phyloP scores from a whole-genome alignment of 2,888 invertebrate species.

The Eustalomyia histrio region DNA sequence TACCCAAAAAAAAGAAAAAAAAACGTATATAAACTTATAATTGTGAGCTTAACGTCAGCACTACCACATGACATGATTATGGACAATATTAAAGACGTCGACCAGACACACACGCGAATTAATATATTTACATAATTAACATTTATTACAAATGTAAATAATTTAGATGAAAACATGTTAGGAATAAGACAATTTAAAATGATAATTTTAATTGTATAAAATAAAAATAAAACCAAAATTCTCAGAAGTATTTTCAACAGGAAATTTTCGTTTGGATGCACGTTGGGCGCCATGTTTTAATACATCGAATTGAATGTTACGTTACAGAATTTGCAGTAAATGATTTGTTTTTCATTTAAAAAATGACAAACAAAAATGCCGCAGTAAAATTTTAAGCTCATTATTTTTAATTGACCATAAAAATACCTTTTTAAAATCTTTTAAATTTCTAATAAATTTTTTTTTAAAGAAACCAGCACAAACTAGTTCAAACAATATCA shows the following conservation, averaged over 20 bases:
- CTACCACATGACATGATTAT: not conserved
- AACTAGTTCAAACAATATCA: not conserved
- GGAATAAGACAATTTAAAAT: not conserved
- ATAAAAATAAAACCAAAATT: too few species aligned
- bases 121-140: not conserved
- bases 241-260: too few species aligned
- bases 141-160: not conserved
- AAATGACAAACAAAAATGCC: too few species aligned
- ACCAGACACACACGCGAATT: not conserved
- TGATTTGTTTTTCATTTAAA: too few species aligned
- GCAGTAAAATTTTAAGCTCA: too few species aligned
- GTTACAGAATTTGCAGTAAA: too few species aligned
- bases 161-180: slow-evolving; percentile 26
- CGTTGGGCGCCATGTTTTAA: too few species aligned
- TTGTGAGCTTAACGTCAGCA: not conserved
- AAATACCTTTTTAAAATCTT: not conserved
- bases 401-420: not conserved
- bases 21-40: not conserved
- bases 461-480: not conserved
- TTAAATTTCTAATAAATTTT: not conserved
- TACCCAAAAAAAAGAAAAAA: not conserved
- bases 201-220: too few species aligned
- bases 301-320: too few species aligned
- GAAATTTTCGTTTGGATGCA: too few species aligned
- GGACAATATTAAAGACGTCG: not conserved